A percentile compares a stretch with the other conserved stretches of the same genome.
Conservation (phyloP, 2,888 invertebrate species). For the Agrypnus murinus region DNA sequence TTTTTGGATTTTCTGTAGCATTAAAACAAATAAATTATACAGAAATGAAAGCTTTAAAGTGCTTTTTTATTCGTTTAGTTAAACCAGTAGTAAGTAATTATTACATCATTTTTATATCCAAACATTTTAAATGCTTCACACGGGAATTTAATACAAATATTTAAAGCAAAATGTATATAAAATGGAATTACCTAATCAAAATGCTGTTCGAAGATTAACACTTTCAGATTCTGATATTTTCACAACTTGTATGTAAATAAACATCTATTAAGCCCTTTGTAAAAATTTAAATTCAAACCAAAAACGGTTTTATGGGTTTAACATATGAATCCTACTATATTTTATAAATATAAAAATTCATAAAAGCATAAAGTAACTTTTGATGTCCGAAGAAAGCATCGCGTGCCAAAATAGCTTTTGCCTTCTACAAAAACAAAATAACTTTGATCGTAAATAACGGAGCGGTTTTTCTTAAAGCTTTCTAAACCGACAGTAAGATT, state of each 20-base stretch:
- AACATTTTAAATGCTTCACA: no score
- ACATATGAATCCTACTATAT: no score
- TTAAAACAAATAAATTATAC: not conserved
- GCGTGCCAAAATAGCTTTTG: constrained; percentile 7
- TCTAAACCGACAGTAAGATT: constrained; percentile 10
- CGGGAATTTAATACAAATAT: no score
- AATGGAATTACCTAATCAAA: no score
- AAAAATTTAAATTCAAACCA: no score
- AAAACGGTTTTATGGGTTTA: no score
- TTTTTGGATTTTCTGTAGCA: not conserved
- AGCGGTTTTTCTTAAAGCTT: constrained; percentile 12
- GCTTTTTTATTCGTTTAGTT: not conserved
- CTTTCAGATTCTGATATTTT: no score
- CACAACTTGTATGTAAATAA: no score
- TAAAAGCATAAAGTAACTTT: constrained; percentile 1
- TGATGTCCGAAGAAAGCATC: constrained; percentile 3
- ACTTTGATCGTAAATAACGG: constrained; percentile 12
- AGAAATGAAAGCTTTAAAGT: not conserved
- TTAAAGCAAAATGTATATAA: no score
- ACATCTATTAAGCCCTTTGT: no score
- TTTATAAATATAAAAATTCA: constrained; percentile 9
- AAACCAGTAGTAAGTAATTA: not conserved
- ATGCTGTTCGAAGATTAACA: no score
- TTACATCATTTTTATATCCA: no score
- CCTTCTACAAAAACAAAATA: constrained; percentile 19